phyloP scores from a whole-genome alignment of 2,888 invertebrate species.

The Pomacea canaliculata region DNA sequence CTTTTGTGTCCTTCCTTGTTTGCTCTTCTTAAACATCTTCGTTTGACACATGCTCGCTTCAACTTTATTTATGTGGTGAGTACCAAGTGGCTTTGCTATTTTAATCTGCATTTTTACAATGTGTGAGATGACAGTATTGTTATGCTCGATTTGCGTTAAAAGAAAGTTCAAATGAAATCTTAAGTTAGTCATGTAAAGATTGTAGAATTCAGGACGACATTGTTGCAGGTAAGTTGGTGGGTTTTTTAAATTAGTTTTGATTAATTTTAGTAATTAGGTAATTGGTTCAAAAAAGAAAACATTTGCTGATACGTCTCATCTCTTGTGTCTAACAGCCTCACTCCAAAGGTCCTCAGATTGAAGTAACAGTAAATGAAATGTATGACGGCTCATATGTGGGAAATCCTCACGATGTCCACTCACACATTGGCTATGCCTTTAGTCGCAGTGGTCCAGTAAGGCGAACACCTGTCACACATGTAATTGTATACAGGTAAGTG shows the following conservation, averaged over 20 bases:
- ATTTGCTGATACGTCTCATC: too few species aligned
- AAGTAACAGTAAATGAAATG: conserved; percentile 93
- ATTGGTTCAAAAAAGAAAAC: too few species aligned
- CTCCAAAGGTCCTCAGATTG: conserved; percentile 82
- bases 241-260: too few species aligned
- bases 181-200: too few species aligned
- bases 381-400: conserved; percentile 97
- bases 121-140: too few species aligned
- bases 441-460: conserved; percentile 81
- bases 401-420: conserved; percentile 76
- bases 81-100: conserved; percentile 39
- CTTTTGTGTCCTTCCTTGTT: conserved; percentile 89
- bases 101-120: not conserved
- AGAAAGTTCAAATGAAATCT: not conserved
- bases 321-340: conserved; percentile 54
- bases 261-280: too few species aligned
- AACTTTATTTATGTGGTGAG: conserved; percentile 90
- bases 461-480: conserved; percentile 82
- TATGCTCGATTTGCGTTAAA: not conserved
- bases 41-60: conserved; percentile 92
- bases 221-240: too few species aligned
- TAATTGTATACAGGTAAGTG: conserved; percentile 79
- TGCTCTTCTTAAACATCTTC: conserved; percentile 91
- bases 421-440: conserved; percentile 74
- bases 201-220: too few species aligned